Evolutionary conservation across 2,113 vertebrate genomes (phyloP), one percentile per base, ranked within the genome.

Genomic region (Zingel zingel): DNA sequence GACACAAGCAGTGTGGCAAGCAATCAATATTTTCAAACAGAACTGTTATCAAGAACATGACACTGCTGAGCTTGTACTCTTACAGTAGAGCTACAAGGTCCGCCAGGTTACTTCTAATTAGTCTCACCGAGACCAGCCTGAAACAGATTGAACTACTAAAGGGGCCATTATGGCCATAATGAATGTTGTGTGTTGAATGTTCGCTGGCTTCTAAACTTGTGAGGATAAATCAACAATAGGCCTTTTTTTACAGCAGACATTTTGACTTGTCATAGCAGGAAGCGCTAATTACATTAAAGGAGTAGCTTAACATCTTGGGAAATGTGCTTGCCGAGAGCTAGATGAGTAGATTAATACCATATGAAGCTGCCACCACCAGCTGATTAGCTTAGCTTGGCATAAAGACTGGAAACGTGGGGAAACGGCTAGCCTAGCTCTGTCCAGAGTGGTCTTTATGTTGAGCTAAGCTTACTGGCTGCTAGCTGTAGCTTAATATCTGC

Each of bases 101-200:
- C 70, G 57, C 36, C 59, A 67, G 59, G 68, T 83, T 79, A 56
- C 50, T 51, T 63, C 43, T 86, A 88, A 88, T 86, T 85, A 77
- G 48, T 86, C 62, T 71, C 82, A 61, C 7, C 23, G 74, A 88
- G 79, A 72, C 62, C 57, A 39, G 57, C 16, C 73, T 48, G 45
- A 67, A 59, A 68, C 36, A 36, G 62, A 76, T n/a, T 48, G 62
- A 74, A 30, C 25, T 47, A 66, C 76, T 74, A 43, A 61, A 76
- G 2, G 16, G 58, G 68, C 7, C 21, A 50, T 58, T 5, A 10
- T 5, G 39, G 56, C 47, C 25, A 27, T 10, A 64, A 70, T 48
- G 58, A 50, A 43, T 13, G 57, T 50, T 63, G 36, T 58, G 51
- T 43, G 51, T 63, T 67, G 50, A n/a, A 62, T 54, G 30, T 11